Evolutionary conservation across 2,797 vertebrate genomes (phyloP).

Genomic region (Myiotriccus ornatus): DNA sequence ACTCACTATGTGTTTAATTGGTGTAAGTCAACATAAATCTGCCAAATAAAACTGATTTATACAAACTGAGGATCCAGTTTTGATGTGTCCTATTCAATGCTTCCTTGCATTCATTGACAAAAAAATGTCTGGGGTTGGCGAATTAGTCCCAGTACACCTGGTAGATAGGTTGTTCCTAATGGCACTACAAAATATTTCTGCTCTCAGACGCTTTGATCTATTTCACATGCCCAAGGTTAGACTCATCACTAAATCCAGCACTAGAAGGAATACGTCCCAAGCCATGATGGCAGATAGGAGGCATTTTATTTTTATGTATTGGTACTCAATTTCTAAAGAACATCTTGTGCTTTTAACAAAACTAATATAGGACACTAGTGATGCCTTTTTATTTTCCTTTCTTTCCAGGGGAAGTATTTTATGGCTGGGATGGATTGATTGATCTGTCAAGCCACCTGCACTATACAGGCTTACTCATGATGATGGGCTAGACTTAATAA

Average conservation of each 20-base stretch:
- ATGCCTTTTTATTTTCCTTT: background rate
- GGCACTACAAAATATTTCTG: background rate
- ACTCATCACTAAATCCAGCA: background rate
- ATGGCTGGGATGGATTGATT: background rate
- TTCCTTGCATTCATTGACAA: background rate
- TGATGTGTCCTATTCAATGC: background rate
- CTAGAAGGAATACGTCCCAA: background rate
- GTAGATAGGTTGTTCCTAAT: background rate
- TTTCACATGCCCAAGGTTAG: background rate
- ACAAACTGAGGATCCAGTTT: background rate
- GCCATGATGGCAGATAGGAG: background rate
- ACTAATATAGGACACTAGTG: background rate
- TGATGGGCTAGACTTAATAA: background rate
- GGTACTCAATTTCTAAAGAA: background rate
- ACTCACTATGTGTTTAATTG: background rate
- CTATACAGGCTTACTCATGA: background rate
- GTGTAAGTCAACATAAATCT: background rate
- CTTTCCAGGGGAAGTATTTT: background rate
- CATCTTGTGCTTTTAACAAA: background rate
- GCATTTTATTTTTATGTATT: background rate
- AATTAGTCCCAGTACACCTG: background rate
- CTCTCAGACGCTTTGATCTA: background rate
- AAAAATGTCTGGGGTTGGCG: background rate
- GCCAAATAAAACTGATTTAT: background rate
- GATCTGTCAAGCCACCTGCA: background rate